phyloP scores from a whole-genome alignment of 2,113 vertebrate genomes.

The Grammomys dolichurus region DNA sequence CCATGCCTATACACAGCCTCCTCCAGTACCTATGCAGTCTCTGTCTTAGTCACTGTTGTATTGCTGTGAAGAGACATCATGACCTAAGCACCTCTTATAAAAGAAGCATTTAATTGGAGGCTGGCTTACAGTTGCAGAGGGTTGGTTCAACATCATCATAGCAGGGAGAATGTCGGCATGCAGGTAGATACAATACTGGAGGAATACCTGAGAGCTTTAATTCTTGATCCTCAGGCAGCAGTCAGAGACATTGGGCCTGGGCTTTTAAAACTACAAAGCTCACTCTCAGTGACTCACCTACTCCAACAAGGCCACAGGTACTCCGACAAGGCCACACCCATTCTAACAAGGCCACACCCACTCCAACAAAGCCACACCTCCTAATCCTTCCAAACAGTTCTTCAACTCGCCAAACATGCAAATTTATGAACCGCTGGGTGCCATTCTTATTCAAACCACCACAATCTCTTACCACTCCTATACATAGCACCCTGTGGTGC shows the following conservation, averaged over 20 bases:
- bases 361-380: neutral
- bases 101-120: neutral
- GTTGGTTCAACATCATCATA: neutral
- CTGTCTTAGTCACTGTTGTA: neutral
- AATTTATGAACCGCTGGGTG: neutral
- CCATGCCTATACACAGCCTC: neutral
- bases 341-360: neutral
- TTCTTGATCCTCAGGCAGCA: neutral
- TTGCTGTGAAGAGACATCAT: neutral
- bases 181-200: neutral
- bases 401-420: neutral
- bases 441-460: neutral
- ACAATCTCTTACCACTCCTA: neutral
- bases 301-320: neutral
- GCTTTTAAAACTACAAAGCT: neutral
- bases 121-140: neutral
- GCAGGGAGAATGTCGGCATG: neutral
- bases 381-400: neutral
- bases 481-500: neutral
- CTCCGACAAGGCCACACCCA: neutral
- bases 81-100: neutral
- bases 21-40: neutral
- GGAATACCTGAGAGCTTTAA: neutral
- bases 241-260: neutral
- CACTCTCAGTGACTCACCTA: neutral